These are phyloP conservation scores for cattle (Bos taurus) DNA, from an alignment of 2,113 vertebrate genomes.

Conservation along the genomic window ARS-UCD2.0 NC_037336.1:41262001-41262500, in stretches of 20 bases:
- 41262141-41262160: neutral
- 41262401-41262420: neutral
- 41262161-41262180: neutral
- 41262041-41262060: neutral
- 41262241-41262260: neutral
- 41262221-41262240: neutral
- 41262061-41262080: neutral
- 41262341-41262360: rapidly evolving
- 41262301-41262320: neutral
- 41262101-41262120: neutral
- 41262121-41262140: neutral
- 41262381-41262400: neutral
- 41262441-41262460: neutral
- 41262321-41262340: neutral
- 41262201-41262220: neutral
- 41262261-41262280: neutral
- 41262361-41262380: neutral
- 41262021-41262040: neutral
- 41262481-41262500: neutral
- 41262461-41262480: neutral
- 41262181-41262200: neutral
- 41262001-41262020: neutral
- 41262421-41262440: neutral
- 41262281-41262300: neutral
- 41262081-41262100: neutral